phyloP scores from a whole-genome alignment of 1,140 invertebrate genomes.

The Holotrichia oblita region DNA sequence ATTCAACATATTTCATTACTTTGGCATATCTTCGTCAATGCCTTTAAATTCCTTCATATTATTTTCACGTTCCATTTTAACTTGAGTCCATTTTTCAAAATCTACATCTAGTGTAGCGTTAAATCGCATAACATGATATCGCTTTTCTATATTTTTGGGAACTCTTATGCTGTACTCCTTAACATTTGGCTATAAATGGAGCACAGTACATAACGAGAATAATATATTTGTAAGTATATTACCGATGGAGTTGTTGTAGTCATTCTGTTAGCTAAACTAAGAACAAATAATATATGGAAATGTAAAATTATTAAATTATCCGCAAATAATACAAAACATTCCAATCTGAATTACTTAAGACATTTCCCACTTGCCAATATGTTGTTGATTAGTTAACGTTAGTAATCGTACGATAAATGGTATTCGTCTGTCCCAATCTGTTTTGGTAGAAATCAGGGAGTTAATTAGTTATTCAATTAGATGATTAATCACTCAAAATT shows the following conservation, averaged over 20 bases:
- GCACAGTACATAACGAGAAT: neutral
- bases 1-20: slow-evolving; percentile 62
- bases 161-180: slow-evolving; percentile 79
- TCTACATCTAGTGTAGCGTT: slow-evolving; percentile 88
- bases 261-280: neutral
- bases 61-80: slow-evolving; percentile 94
- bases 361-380: too few species aligned
- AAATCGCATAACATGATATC: slow-evolving; percentile 93
- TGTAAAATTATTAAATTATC: neutral
- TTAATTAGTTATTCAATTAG: too few species aligned
- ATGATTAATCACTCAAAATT: too few species aligned
- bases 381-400: too few species aligned
- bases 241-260: neutral
- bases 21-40: slow-evolving; percentile 87
- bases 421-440: too few species aligned
- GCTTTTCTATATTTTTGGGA: slow-evolving; percentile 82
- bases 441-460: too few species aligned
- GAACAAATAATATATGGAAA: neutral
- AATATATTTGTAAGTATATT: neutral
- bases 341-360: neutral
- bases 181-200: slow-evolving; percentile 44
- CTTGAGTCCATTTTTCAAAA: slow-evolving; percentile 89
- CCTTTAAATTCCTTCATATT: slow-evolving; percentile 90
- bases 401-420: too few species aligned
- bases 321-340: neutral